phyloP scores from a whole-genome alignment of 2,113 vertebrate genomes.

The Vombatus ursinus region DNA sequence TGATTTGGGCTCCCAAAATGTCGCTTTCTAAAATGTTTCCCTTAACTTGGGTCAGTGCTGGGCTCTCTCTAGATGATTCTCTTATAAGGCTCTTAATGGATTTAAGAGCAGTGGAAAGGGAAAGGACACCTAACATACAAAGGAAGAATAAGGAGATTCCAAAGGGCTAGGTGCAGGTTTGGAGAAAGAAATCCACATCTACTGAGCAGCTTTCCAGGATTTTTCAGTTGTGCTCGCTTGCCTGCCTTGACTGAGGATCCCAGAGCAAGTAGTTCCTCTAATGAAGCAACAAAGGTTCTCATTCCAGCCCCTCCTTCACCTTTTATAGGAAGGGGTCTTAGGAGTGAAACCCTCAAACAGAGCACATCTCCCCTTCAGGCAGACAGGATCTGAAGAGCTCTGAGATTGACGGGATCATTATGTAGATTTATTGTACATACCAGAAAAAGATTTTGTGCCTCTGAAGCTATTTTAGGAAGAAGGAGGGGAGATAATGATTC shows the following conservation, averaged over 20 bases:
- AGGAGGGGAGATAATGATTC: neutral
- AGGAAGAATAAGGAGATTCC: fast-evolving
- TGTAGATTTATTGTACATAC: fast-evolving
- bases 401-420: neutral
- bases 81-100: too few relatives aligned
- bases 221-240: neutral
- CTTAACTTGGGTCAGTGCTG: neutral
- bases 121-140: fast-evolving
- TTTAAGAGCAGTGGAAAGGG: neutral
- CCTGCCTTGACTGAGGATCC: neutral
- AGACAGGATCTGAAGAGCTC: neutral
- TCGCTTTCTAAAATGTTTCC: neutral
- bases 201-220: neutral
- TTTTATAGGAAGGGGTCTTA: neutral
- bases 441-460: neutral
- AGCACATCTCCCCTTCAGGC: neutral
- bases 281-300: neutral
- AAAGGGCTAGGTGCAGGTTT: neutral
- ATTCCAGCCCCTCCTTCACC: neutral
- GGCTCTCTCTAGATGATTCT: neutral
- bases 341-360: neutral
- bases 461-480: neutral
- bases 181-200: too few relatives aligned
- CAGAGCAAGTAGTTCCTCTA: neutral
- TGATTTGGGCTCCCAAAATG: neutral